Conservation (phyloP, 2,888 invertebrate genomes). For the Diabrotica balteata region DNA sequence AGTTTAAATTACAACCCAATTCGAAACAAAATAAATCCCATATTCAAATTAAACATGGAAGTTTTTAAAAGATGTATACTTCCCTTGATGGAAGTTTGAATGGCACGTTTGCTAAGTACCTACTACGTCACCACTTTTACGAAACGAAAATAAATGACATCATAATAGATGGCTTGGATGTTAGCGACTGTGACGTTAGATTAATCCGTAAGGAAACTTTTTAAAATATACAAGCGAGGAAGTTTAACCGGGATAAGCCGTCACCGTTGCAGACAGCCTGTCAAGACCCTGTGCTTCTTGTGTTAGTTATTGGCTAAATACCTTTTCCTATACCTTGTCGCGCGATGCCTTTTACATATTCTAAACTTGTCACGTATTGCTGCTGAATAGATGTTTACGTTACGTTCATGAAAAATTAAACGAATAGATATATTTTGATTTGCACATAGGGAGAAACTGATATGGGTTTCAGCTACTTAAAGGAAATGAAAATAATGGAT, state of each 20-base stretch:
- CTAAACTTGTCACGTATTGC: slow-evolving; percentile 18
- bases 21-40: too few species aligned
- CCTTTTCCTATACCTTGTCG: slow-evolving; percentile 24
- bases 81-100: slow-evolving; percentile 15
- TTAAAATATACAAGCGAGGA: slow-evolving; percentile 29
- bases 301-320: slow-evolving; percentile 30
- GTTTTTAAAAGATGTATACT: too few species aligned
- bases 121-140: slow-evolving; percentile 17
- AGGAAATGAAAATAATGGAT: too few species aligned
- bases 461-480: too few species aligned
- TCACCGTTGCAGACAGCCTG: slow-evolving; percentile 22
- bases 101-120: slow-evolving; percentile 4
- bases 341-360: slow-evolving; percentile 19
- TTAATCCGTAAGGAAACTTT: slow-evolving; percentile 28
- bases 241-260: slow-evolving; percentile 26
- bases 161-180: slow-evolving; percentile 30
- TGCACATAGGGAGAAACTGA: too few species aligned
- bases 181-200: slow-evolving; percentile 31
- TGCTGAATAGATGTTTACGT: too few species aligned
- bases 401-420: too few species aligned
- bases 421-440: too few species aligned
- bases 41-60: too few species aligned
- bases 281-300: slow-evolving; percentile 27
- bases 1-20: too few species aligned
- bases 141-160: slow-evolving; percentile 30